Evolutionary conservation across 2,113 vertebrate species (phyloP), one percentile per base, ranked within the genome.

Genomic region (Phaethornis superciliosus): DNA sequence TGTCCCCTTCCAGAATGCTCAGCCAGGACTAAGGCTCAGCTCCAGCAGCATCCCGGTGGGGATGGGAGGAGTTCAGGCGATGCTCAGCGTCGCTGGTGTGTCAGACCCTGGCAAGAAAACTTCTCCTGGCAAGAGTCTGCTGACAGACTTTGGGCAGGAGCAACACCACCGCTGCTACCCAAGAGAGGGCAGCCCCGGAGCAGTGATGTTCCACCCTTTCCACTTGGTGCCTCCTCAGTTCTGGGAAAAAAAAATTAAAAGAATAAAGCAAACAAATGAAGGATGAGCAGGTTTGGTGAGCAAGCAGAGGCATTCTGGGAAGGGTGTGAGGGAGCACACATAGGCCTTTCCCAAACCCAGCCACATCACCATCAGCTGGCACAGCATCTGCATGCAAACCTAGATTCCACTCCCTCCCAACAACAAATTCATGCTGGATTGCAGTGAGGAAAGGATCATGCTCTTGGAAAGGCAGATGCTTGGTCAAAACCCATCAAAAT

Each of bases 21-120:
- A 7, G 58, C 30, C 75, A 17, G 42, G 19, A 63, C 32, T 2
- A 0, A 30, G 19, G 32, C 70, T 22, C 9, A 0, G 49, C 23
- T 12, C 6, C 77, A 9, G 21, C 44, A 33, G 67, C 78, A 74
- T 44, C 32, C 23, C 10, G 3, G 4, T 8, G 30, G n/a, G 64
- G 44, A 44, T 0, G 0, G n/a, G n/a, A 52, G 0, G 6, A 54
- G 42, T 10, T 49, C 59, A 56, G 68, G 60, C 9, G 0, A 55
- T 40, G 47, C 35, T 75, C 68, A 20, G 54, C 46, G 14, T 15
- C 3, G 0, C 46, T 64, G 75, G 10, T 2, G 0, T 10, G 42
- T 47, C 62, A 62, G 46, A 52, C 4, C 3, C 35, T 0, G 27
- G 26, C 23, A n/a, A 92, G 59, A 24, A 85, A 89, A 65, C 68